A percentile compares a stretch with the other conserved stretches of the same genome.
These are phyloP conservation scores for Euclidia mi DNA, from an alignment of 2,888 invertebrate genomes.

Conservation along the genomic window DNA sequence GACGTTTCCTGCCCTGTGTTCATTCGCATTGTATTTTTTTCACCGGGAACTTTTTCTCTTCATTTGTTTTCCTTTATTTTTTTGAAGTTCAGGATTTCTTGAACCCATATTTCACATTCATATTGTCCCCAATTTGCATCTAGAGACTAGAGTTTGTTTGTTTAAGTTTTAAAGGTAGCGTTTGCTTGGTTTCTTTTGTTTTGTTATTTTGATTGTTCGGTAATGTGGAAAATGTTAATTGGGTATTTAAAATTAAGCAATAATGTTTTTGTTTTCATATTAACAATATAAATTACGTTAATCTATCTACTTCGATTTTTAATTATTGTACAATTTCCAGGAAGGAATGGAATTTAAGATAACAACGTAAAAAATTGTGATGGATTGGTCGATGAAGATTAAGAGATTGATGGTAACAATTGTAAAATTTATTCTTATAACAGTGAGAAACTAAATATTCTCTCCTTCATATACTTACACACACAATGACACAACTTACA, in stretches of 20 bases:
- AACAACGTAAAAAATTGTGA: too few relatives aligned
- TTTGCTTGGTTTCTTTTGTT: conserved; percentile 38
- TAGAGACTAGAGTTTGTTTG: conserved; percentile 62
- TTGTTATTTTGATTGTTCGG: conserved; percentile 10
- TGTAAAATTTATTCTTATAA: too few relatives aligned
- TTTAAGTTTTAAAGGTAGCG: conserved; percentile 52
- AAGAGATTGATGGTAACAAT: too few relatives aligned
- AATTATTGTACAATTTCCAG: too few relatives aligned
- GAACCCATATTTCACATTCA: conserved; percentile 89
- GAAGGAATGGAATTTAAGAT: too few relatives aligned
- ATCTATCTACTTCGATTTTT: too few relatives aligned
- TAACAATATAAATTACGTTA: too few relatives aligned
- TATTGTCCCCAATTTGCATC: conserved; percentile 84
- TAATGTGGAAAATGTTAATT: not conserved
- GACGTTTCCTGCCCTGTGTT: conserved; percentile 83
- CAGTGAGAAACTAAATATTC: too few relatives aligned
- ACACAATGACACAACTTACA: conserved; percentile 1
- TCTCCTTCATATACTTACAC: too few relatives aligned
- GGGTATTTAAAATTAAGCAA: not conserved
- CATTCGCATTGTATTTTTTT: conserved; percentile 75
- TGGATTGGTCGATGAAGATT: too few relatives aligned
- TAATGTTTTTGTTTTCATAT: not conserved
- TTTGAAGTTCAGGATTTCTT: conserved; percentile 86
- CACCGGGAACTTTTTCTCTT: conserved; percentile 82
- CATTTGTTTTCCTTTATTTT: conserved; percentile 83